Percentiles rank a stretch among this genome's conserved stretches.
Evolutionary conservation across 1,140 invertebrate species (phyloP).

Genomic region (Pseudomyrmex sp.): DNA sequence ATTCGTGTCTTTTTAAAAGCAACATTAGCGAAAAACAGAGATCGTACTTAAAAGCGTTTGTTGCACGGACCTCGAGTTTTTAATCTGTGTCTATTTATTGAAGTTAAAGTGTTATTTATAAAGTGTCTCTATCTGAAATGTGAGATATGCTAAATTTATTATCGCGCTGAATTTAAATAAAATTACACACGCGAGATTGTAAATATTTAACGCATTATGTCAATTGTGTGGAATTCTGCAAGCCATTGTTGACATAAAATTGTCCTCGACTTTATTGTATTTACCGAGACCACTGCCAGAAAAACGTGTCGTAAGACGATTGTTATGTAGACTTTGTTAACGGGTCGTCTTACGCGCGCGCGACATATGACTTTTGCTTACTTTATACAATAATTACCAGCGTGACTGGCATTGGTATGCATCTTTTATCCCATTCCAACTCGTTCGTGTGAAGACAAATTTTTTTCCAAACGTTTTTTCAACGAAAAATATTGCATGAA

Average conservation of each 20-base stretch:
- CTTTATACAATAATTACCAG: conserved; percentile 51
- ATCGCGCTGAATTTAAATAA: conserved; percentile 13
- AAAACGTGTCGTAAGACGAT: conserved; percentile 69
- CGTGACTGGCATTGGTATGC: conserved; percentile 67
- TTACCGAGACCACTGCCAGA: conserved; percentile 77
- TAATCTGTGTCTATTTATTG: conserved; percentile 40
- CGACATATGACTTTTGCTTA: conserved; percentile 45
- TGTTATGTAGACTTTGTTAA: conserved; percentile 61
- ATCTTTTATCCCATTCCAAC: conserved; percentile 65
- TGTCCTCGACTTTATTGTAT: conserved; percentile 72
- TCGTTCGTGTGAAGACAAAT: conserved; percentile 10
- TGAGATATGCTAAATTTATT: background rate
- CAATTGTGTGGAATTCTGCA: conserved; percentile 53
- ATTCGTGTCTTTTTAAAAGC: background rate
- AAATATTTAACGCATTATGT: conserved; percentile 30
- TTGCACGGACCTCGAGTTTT: conserved; percentile 54
- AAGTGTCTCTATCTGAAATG: background rate
- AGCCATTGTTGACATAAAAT: conserved; percentile 74
- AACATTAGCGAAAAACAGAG: background rate
- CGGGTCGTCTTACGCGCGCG: conserved; percentile 1
- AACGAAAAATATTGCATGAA: background rate
- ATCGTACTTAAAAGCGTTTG: conserved; percentile 47
- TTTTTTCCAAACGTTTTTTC: conserved; percentile 1
- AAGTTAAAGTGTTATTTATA: conserved; percentile 9
- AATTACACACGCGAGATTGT: conserved; percentile 32